Evolutionary conservation across 2,888 invertebrate genomes (phyloP), one percentile per base, ranked within the genome.

Genomic region (Cephus spinipes): DNA sequence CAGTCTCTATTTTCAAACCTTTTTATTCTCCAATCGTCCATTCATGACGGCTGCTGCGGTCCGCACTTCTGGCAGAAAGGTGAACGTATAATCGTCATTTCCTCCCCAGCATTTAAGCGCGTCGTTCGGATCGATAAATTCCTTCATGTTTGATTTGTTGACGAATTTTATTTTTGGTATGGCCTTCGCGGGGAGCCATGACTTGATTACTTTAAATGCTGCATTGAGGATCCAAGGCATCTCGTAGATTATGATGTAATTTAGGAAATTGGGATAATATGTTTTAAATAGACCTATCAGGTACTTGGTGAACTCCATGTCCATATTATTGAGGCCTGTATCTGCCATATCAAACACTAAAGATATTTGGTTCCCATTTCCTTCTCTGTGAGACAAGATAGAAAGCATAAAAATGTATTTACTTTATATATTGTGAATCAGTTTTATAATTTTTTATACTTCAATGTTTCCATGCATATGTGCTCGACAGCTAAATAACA

Each of bases 201-300:
- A 93, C 92, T 98, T 98, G 12, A 98, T 96, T 73, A 98, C 94
- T 92, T 96, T 98, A 92, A 98, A 98, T 0, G 97, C 97, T 82
- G 98, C 95, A 87, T 96, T 97, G 80, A 98, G 92, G 1, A 98
- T 94, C 98, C 98, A 98, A 0, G 98, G 97, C 96, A 98, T 97
- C 90, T 98, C 98, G 90, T 94, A 97, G 77, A 98, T 96, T 68
- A 98, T 92, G 83, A 98, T 97, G 89, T 97, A 97, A 87, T 97
- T 98, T 81, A 97, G 92, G 87, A 96, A 95, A 90, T 94, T 94
- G 0, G 98, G 98, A 92, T 98, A 98, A 89, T 98, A 98, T 32
- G 94, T 92, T 90, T 98, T 98, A 89, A 98, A 97, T 33, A 97
- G 93, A 33, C 94, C 95, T 83, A 98, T 97, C 81, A 98, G 92